Evolutionary conservation across 2,888 invertebrate genomes (phyloP), one percentile per base, ranked within the genome.

Genomic region (Agrochola lychnidis): DNA sequence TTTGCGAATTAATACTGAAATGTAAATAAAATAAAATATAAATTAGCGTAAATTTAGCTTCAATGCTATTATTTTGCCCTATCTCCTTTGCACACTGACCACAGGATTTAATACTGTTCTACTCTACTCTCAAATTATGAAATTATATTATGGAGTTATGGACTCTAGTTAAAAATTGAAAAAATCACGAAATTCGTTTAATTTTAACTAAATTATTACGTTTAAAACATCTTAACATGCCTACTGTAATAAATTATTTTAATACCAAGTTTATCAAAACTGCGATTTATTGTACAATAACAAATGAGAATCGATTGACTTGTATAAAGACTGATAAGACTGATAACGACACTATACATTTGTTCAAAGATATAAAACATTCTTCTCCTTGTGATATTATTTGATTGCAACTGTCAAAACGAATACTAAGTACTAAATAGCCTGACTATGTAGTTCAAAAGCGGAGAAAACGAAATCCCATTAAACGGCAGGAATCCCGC

Each of bases 341-440:
- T 72, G 82, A 51, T 66, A 66, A 42, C 51, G 6, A 25, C 14
- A 68, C 14, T 10, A 14, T 16, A 30, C 16, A 48, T 59, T 51
- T 36, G 70, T 40, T 71, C 10, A 62, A 63, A 63, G 19, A 40
- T 64, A 79, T n/a, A 56, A 25, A 45, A 71, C 19, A 70, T 45
- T 61, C 22, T 59, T 48, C 25, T 12, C 12, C n/a, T 30, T 78
- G 51, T 57, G 19, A 40, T 51, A 36, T 64, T 16, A 57, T 66
- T 78, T 66, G 6, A 57, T 77, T 57, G 2, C 9, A 19, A 57
- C 48, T 25, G 14, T n/a, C 30, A 59, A 25, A 57, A 19, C 4
- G 1, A 25, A 25, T 45, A 51, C 9, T 67, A 25, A 14, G 2
- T 25, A 19, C 12, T n/a, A 42, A n/a, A 51, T 7, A 59, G 51